Base-by-base conservation (phyloP, 2,113 vertebrate species). In the Perca schrenkii region DNA sequence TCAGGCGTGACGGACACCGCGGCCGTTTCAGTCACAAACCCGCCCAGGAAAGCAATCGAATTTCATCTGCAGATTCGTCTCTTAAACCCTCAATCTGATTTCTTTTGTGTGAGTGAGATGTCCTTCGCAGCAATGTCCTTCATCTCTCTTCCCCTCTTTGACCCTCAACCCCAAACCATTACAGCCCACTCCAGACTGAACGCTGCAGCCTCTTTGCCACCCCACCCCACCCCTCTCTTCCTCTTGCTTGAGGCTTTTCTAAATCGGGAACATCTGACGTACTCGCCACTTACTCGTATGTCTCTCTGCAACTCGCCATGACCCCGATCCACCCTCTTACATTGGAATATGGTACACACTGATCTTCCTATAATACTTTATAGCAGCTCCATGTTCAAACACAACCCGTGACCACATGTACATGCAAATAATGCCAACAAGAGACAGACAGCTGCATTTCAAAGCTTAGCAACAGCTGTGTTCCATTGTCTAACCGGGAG, bases 391-490 rank as follows among this genome's bases (percentile, higher is more conserved):
- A 21, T 88, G 80, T 86, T 87, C 47, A 70, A 82, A 88, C 69
- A 77, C 82, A 64, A 67, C 83, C 68, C 52, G 62, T 43, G 54
- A 72, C 81, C 86, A 70, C 86, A 83, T 78, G 75, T 77, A 82
- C 82, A 74, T 69, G 21, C 65, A 63, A 63, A 79, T 47, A 73
- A 77, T 53, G 68, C 77, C 80, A 84, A 56, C 61, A 25, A 64
- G 36, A 80, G 82, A 78, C 61, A 47, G 84, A 86, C 92, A 90
- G 91, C 90, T 90, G 91, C 89, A 87, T 86, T 86, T 91, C 89
- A 94, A 89, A 93, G 88, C 86, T 74, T 46, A 34, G 80, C 84
- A 84, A 85, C 92, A 94, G 92, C 91, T 94, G 92, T 70, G 74
- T 86, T 86, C 78, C 77, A 91, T 92, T 93, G 91, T 92, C 81